Percentiles rank a stretch among this genome's conserved stretches.
These are phyloP conservation scores for Caloenas nicobarica DNA, from an alignment of 2,113 vertebrate genomes.

Conservation along the genomic window DNA sequence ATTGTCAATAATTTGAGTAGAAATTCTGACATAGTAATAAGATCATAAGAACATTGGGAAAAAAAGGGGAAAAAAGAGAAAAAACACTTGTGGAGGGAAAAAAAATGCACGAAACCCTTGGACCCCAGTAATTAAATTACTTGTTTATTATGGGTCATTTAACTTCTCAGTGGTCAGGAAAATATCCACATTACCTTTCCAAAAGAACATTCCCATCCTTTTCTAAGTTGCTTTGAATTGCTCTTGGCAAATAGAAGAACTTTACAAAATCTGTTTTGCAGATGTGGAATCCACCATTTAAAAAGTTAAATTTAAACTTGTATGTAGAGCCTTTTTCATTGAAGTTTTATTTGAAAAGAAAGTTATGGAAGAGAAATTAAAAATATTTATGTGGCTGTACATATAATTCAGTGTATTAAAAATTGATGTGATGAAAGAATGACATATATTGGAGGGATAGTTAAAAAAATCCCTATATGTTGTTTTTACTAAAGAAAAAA, in stretches of 20 bases:
- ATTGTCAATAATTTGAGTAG: background rate
- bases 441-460: background rate
- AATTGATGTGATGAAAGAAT: background rate
- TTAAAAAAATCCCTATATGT: background rate
- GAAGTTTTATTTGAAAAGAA: background rate
- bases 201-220: slow-evolving; percentile 68
- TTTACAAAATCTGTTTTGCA: slow-evolving; percentile 81
- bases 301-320: slow-evolving; percentile 48
- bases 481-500: background rate
- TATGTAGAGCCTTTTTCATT: background rate
- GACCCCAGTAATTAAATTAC: slow-evolving; percentile 11
- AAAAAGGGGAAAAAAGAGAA: background rate
- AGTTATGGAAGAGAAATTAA: background rate
- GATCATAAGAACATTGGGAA: background rate
- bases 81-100: accelerated
- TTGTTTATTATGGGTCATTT: slow-evolving; percentile 53
- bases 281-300: slow-evolving; percentile 76
- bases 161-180: slow-evolving; percentile 55
- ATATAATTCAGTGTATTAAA: background rate
- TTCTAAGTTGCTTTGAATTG: slow-evolving; percentile 72
- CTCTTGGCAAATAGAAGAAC: slow-evolving; percentile 59
- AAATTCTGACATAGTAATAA: background rate
- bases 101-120: background rate
- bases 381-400: background rate
- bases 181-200: slow-evolving; percentile 51